Conservation (phyloP, 2,113 vertebrate genomes). For the Seriola quinqueradiata region DNA sequence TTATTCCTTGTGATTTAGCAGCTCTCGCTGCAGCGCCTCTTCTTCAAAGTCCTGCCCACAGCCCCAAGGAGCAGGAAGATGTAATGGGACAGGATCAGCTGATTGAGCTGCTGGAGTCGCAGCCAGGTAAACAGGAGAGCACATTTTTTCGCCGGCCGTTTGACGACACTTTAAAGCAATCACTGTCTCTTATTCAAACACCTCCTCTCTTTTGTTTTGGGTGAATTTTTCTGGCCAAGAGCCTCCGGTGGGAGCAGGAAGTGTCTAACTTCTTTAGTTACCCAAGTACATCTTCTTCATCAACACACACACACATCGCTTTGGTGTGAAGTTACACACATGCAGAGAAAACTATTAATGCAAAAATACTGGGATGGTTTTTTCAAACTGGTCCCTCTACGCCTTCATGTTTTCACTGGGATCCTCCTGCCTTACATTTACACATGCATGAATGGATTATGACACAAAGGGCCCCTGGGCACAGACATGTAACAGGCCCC, state of each 20-base stretch:
- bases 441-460: not conserved
- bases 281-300: too few relatives aligned
- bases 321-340: too few relatives aligned
- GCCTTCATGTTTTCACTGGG: too few relatives aligned
- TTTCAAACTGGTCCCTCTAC: too few relatives aligned
- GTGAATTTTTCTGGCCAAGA: not conserved
- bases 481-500: not conserved
- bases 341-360: too few relatives aligned
- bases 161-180: constrained; percentile 12
- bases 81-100: constrained; percentile 56
- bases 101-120: constrained; percentile 54
- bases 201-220: not conserved
- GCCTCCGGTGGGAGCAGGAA: constrained; percentile 26
- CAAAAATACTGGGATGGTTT: too few relatives aligned
- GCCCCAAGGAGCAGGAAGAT: constrained; percentile 42
- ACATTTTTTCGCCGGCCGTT: constrained; percentile 20
- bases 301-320: too few relatives aligned
- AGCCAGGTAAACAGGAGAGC: constrained; percentile 25
- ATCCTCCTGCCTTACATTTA: not conserved
- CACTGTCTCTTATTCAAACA: constrained; percentile 32
- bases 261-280: constrained; percentile 12
- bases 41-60: constrained; percentile 56
- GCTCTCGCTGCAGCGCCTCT: constrained; percentile 12
- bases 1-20: constrained; percentile 59
- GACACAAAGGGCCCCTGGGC: not conserved